Base-by-base conservation (phyloP, 2,113 vertebrate species). In the Neodon shergylaensis region DNA sequence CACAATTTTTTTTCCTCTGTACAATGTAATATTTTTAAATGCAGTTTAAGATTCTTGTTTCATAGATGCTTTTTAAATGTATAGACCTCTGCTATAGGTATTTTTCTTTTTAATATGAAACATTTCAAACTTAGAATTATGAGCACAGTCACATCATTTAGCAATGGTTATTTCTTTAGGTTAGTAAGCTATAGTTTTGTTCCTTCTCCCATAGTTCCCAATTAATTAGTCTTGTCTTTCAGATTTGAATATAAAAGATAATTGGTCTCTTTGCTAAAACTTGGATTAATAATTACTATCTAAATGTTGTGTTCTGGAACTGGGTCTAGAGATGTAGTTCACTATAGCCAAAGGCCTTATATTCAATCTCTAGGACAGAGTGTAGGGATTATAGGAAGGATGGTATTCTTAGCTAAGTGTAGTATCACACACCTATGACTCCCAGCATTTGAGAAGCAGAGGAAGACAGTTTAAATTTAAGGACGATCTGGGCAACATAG, bases 111-210 rank as follows among this genome's bases (percentile, higher is more conserved):
- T 19, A 26, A 10, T 86, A 85, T 33, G 33, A 31, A 84, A 44
- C 12, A 31, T 91, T 94, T 93, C 52, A 94, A 39, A 22, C 28
- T 86, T 91, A 93, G 33, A 90, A 70, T 92, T 91, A 72, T 54
- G 33, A 87, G 1, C 91, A 63, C 89, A 77, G 1, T 68, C 88
- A 3, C 4, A 72, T 89, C 42, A 93, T 85, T 77, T 94, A 54
- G 42, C n/a, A 90, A 1, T 95, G 11, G 28, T 79, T 88, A 24
- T 91, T 82, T 85, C 44, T 96, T 95, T 95, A 92, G 39, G 58
- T 90, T 90, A 63, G 39, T 90, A 70, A 91, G 65, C 10, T 83
- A 21, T 63, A 77, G 0, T 42, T 73, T 96, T 90, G 44, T 65
- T 33, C 65, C 88, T 96, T 94, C n/a, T 95, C 65, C 70, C 5